A percentile compares a stretch with the other conserved stretches of the same genome.
Conservation (phyloP, 2,113 vertebrate species). For the Barbus barbus region DNA sequence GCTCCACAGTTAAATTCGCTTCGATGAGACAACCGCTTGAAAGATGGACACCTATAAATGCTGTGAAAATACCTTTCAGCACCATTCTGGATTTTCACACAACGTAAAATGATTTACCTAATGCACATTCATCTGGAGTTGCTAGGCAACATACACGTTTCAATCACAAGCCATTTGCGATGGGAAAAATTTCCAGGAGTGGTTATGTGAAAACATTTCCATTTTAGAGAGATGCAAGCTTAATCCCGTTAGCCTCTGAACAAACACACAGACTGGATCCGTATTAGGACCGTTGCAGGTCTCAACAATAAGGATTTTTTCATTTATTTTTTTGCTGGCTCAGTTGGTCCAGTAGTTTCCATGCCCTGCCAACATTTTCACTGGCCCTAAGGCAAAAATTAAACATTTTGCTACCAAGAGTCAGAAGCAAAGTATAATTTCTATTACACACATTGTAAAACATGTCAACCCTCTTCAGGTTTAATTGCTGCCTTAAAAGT, state of each 20-base stretch:
- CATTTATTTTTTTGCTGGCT: background rate
- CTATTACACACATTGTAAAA: constrained; percentile 18
- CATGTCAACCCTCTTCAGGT: background rate
- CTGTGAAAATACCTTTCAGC: constrained; percentile 66
- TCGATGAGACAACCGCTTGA: constrained; percentile 58
- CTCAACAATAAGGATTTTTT: background rate
- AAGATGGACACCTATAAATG: constrained; percentile 63
- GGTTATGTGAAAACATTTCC: constrained; percentile 67
- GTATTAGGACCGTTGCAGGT: constrained; percentile 38
- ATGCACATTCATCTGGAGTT: constrained; percentile 61
- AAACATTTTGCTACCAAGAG: background rate
- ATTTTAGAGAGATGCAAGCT: constrained; percentile 54
- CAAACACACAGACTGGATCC: constrained; percentile 50
- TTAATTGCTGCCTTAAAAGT: constrained; percentile 12
- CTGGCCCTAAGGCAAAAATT: background rate
- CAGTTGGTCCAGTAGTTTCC: constrained; percentile 12
- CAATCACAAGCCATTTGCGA: constrained; percentile 57
- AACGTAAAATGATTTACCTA: constrained; percentile 60
- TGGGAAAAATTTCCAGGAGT: constrained; percentile 53
- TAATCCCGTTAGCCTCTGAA: constrained; percentile 49
- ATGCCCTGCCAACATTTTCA: background rate
- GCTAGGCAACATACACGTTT: constrained; percentile 66
- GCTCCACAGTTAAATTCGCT: constrained; percentile 60
- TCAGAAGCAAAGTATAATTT: background rate
- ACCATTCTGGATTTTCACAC: constrained; percentile 55